These are phyloP conservation scores for Natator depressus DNA, from an alignment of 2,113 vertebrate genomes.

Conservation along the genomic window DNA sequence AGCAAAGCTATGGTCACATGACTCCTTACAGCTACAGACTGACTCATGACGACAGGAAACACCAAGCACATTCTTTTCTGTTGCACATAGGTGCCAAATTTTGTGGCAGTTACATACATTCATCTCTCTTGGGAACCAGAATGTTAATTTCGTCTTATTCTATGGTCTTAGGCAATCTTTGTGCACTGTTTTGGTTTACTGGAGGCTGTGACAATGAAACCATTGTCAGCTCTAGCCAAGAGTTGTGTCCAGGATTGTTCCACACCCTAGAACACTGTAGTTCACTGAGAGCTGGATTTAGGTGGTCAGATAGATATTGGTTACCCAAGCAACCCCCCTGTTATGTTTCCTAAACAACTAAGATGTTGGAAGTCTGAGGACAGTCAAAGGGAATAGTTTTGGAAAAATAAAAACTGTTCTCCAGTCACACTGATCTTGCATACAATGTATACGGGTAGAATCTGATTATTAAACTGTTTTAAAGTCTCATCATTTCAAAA, in stretches of 20 bases:
- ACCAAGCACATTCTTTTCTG: background rate
- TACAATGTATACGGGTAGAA: background rate
- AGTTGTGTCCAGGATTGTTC: slow-evolving; percentile 5
- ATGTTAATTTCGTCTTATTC: fast-evolving
- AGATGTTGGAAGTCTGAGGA: slow-evolving; percentile 48
- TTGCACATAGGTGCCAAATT: background rate
- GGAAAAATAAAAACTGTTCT: slow-evolving; percentile 40
- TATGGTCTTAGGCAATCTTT: fast-evolving
- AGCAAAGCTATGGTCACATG: background rate
- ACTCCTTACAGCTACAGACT: background rate
- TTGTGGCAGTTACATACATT: background rate
- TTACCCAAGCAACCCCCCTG: slow-evolving; percentile 65
- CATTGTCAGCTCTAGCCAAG: background rate
- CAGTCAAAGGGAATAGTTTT: slow-evolving; percentile 12
- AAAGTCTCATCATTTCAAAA: slow-evolving; percentile 12
- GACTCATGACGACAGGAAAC: background rate
- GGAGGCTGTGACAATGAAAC: background rate
- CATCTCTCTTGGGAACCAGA: background rate
- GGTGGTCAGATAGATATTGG: slow-evolving; percentile 39
- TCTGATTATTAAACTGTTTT: slow-evolving; percentile 34
- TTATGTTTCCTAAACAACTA: slow-evolving; percentile 71
- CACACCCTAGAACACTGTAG: background rate
- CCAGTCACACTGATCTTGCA: background rate
- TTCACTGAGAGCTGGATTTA: slow-evolving; percentile 21
- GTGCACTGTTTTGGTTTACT: fast-evolving